Evolutionary conservation across 1,140 invertebrate genomes (phyloP).

Genomic region (Pissodes strobi): DNA sequence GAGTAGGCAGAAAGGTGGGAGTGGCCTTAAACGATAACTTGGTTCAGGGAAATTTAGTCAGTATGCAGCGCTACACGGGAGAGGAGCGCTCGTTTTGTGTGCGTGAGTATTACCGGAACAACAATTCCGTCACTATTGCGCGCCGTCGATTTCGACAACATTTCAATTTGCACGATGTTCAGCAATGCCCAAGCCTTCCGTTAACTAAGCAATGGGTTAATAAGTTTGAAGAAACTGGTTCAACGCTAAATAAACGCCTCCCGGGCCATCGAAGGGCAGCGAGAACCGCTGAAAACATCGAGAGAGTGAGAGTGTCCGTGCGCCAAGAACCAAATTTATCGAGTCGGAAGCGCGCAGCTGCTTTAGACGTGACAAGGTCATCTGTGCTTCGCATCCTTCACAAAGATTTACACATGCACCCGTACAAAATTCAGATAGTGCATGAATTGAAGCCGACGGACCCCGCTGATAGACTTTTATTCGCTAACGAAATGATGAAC

Average conservation of each 20-base stretch:
- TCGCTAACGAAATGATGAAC: too few relatives aligned
- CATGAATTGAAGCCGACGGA: not conserved
- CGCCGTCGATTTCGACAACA: too few relatives aligned
- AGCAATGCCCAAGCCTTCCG: not conserved
- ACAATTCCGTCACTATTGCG: conserved; percentile 1
- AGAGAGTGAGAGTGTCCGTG: not conserved
- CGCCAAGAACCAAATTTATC: not conserved
- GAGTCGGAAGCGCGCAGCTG: not conserved
- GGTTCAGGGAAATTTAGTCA: too few relatives aligned
- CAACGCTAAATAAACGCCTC: not conserved
- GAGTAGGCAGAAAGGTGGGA: too few relatives aligned
- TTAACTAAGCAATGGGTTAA: not conserved
- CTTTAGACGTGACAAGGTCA: not conserved
- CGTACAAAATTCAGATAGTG: not conserved
- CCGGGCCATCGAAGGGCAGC: not conserved
- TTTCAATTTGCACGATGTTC: not conserved
- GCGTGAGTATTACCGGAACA: too few relatives aligned
- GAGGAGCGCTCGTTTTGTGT: too few relatives aligned
- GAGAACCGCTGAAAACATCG: not conserved
- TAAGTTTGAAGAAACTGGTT: too few relatives aligned
- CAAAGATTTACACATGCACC: not conserved
- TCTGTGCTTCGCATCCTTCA: not conserved
- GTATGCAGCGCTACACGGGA: too few relatives aligned
- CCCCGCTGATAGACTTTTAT: too few relatives aligned
- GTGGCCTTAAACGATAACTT: too few relatives aligned